phyloP scores from a whole-genome alignment of 2,797 vertebrate species.

The Diceros bicornis region DNA sequence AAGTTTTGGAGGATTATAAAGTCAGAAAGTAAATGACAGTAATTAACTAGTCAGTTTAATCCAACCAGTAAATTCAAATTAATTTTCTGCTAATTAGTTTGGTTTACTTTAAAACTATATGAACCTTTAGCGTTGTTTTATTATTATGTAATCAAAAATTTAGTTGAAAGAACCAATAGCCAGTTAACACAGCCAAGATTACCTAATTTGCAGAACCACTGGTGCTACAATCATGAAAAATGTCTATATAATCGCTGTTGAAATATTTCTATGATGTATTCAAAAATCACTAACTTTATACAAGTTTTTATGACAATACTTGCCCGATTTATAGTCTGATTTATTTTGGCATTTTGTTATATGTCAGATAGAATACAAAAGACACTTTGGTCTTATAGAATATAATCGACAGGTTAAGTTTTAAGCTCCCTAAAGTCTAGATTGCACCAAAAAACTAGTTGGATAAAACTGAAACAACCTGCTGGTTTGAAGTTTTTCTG shows the following conservation, averaged over 20 bases:
- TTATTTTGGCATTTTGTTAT: slow-evolving; percentile 23
- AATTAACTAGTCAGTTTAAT: not conserved
- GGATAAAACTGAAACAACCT: not conserved
- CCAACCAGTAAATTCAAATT: not conserved
- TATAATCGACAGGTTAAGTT: not conserved
- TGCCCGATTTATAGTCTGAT: not conserved
- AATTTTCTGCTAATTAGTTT: not conserved
- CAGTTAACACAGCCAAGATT: not conserved
- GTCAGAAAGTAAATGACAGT: not conserved
- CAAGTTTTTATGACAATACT: not conserved
- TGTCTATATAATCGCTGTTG: not conserved
- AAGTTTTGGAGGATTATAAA: not conserved
- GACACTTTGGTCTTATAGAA: not conserved
- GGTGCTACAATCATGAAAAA: not conserved
- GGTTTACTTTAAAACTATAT: not conserved
- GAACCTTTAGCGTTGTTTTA: not conserved
- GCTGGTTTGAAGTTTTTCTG: not conserved
- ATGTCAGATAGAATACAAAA: slow-evolving; percentile 29
- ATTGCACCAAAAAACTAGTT: not conserved
- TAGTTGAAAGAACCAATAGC: not conserved
- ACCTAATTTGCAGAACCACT: not conserved
- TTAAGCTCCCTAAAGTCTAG: not conserved
- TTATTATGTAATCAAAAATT: not conserved
- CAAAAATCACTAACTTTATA: slow-evolving; percentile 27
- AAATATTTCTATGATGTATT: not conserved